Evolutionary conservation across 2,888 invertebrate species (phyloP), one percentile per base, ranked within the genome.

Genomic region (Prenolepis imparis): DNA sequence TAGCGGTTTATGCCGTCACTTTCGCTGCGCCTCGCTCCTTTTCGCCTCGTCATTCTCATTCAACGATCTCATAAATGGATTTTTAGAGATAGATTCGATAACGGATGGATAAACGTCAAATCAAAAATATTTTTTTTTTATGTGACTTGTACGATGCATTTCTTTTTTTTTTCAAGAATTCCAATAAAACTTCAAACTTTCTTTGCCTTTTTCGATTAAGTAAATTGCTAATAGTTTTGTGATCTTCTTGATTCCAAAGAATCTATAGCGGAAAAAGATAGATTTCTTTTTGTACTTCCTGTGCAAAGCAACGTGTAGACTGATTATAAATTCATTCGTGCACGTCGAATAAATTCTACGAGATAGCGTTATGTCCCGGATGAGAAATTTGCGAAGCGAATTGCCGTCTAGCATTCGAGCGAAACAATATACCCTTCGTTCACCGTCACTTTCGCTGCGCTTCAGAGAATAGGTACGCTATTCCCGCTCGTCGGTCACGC

Each of bases 371-470:
- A 24, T 55, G 21, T 21, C 32, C 9, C 28, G 28, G 39, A 41
- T 67, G 57, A 80, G 44, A 80, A 72, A 72, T 80, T 80, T 21
- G 57, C 72, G 44, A 32, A 9, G 39, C 63, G 64, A 63, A 61
- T 72, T 15, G 44, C 41, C 67, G n/a, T 68, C 70, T 28, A 3
- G 28, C 28, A 3, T 28, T 85, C 72, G 52, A 67, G 52, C 59
- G 66, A 59, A 59, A 52, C 77, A 73, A 41, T 70, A 64, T 63
- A 70, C 80, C 72, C 78, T 78, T 59, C 66, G 59, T 39, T 66
- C 12, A 80, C 70, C 74, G 82, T 90, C 90, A 91, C 92, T 92
- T 92, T 92, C 92, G 91, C 90, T 88, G 85, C 84, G 84, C 87
- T 83, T 88, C 88, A 44, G 61, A 63, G 63, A 81, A 61, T 73